Percentiles rank a stretch among this genome's conserved stretches.
Conservation (phyloP, 2,888 invertebrate genomes). For the Linyphia triangularis region DNA sequence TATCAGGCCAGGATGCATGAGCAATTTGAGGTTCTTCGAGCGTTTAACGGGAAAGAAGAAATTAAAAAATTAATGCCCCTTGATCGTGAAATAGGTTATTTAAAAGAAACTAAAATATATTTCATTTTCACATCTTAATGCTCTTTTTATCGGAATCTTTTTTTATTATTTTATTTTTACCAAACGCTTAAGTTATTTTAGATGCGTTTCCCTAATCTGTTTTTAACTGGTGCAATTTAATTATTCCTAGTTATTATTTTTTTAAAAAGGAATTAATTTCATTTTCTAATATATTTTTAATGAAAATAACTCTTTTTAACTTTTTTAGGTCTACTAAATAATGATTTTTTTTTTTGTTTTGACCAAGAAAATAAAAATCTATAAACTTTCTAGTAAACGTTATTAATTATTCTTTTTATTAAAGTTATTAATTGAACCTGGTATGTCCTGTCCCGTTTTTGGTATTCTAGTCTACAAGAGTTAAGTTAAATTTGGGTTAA, state of each 20-base stretch:
- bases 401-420: no score
- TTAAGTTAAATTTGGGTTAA: no score
- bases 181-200: slow-evolving; percentile 42
- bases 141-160: slow-evolving; percentile 15
- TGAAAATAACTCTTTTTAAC: background rate
- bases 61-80: slow-evolving; percentile 35
- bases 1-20: background rate
- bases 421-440: no score
- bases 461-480: no score
- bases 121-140: slow-evolving; percentile 37
- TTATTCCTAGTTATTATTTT: slow-evolving; percentile 22
- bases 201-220: slow-evolving; percentile 48
- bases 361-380: no score
- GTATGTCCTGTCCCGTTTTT: no score
- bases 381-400: no score
- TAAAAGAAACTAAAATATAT: slow-evolving; percentile 26
- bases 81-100: slow-evolving; percentile 40
- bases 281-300: background rate
- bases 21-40: slow-evolving; percentile 6
- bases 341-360: no score
- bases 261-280: slow-evolving; percentile 27
- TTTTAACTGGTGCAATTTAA: slow-evolving; percentile 52
- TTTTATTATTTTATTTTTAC: slow-evolving; percentile 23
- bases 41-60: slow-evolving; percentile 30
- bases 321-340: no score